Evolutionary conservation across 2,888 invertebrate genomes (phyloP).

Genomic region (Tenthredo amoena): DNA sequence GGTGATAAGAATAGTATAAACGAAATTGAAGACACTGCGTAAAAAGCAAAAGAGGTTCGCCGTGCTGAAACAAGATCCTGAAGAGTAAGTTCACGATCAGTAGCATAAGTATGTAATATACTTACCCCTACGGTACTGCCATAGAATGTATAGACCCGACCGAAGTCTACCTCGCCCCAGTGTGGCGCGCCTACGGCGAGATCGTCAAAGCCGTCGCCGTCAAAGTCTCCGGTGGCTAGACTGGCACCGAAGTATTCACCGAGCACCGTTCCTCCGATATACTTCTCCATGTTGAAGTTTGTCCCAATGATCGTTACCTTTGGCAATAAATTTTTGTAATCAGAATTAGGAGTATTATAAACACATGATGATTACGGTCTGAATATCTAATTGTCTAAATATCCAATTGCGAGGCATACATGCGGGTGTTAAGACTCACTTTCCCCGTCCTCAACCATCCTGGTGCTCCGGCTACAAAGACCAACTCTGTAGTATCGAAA

Average conservation of each 20-base stretch:
- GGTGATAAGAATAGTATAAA: not conserved
- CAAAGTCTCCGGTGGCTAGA: constrained; percentile 70
- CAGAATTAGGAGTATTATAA: not conserved
- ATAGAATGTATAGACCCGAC: constrained; percentile 66
- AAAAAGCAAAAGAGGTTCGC: not conserved
- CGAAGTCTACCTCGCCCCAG: constrained; percentile 68
- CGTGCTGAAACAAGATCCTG: too few species aligned
- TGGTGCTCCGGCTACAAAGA: constrained; percentile 67
- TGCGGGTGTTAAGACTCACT: not conserved
- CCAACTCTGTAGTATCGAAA: constrained; percentile 61
- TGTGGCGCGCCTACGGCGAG: constrained; percentile 72
- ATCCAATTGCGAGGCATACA: not conserved
- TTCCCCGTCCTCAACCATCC: constrained; percentile 58
- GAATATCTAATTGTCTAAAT: not conserved
- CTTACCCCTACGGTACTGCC: constrained; percentile 55
- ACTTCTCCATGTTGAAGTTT: not conserved
- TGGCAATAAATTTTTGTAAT: not conserved
- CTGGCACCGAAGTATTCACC: constrained; percentile 72
- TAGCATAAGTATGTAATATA: not conserved
- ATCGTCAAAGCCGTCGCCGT: constrained; percentile 70
- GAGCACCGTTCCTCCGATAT: constrained; percentile 62
- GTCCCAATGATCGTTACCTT: not conserved
- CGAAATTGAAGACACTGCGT: not conserved
- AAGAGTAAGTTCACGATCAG: not conserved
- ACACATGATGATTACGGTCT: not conserved